These are phyloP conservation scores for Xanthia togata DNA, from an alignment of 2,888 invertebrate genomes.

Conservation along the genomic window DNA sequence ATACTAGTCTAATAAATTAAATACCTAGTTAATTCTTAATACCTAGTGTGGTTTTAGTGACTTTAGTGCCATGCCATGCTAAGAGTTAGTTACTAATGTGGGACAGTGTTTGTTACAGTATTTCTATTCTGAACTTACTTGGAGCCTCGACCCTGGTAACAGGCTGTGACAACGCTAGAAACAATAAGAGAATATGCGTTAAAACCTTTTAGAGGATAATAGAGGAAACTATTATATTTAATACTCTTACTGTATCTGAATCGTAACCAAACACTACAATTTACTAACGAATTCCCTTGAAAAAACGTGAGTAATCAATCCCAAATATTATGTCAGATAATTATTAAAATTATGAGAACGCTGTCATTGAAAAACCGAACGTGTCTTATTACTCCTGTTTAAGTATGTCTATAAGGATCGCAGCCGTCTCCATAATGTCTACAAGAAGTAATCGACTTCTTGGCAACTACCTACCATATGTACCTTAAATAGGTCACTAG, in stretches of 20 bases:
- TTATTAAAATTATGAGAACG: slow-evolving; percentile 1
- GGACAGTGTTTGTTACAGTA: slow-evolving; percentile 25
- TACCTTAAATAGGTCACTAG: slow-evolving; percentile 33
- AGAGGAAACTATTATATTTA: background rate
- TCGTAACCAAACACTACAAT: too few species aligned
- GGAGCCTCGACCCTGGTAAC: slow-evolving; percentile 58
- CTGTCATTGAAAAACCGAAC: background rate
- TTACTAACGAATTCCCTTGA: too few species aligned
- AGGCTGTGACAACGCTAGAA: slow-evolving; percentile 58
- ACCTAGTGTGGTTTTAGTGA: background rate
- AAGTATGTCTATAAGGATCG: background rate
- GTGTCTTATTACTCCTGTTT: background rate
- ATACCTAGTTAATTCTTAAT: background rate
- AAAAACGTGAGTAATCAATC: too few species aligned
- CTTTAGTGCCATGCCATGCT: slow-evolving; percentile 4
- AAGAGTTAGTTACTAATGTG: background rate
- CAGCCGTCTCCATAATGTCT: background rate
- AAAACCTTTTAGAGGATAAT: background rate
- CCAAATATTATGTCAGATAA: too few species aligned
- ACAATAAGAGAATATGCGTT: slow-evolving; percentile 53
- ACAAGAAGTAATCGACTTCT: slow-evolving; percentile 47
- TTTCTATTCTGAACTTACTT: slow-evolving; percentile 48
- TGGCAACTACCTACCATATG: slow-evolving; percentile 32
- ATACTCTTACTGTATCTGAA: background rate
- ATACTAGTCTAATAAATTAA: background rate